These are phyloP conservation scores for Melanogrammus aeglefinus DNA, from an alignment of 2,797 vertebrate genomes.

Conservation along the genomic window DNA sequence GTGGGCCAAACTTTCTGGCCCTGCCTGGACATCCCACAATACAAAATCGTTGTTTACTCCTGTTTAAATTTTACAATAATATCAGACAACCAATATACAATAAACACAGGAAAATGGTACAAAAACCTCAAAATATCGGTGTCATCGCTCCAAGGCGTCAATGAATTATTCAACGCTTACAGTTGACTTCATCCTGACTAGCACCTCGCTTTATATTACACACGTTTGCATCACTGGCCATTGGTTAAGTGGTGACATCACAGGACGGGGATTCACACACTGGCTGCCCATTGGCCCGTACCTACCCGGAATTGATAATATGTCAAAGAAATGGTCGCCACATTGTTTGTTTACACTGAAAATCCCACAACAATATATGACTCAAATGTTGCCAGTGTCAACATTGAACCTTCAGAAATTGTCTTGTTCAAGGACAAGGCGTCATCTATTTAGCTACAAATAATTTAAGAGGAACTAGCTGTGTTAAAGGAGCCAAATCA, in stretches of 20 bases:
- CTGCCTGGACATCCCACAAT: neutral
- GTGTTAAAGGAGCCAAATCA: too few species aligned
- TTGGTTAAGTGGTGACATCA: constrained; percentile 23
- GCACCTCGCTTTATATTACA: constrained; percentile 26
- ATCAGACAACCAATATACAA: neutral
- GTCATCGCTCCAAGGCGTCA: neutral
- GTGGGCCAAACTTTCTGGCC: neutral
- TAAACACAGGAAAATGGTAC: neutral
- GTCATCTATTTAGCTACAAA: too few species aligned
- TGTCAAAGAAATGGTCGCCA: neutral
- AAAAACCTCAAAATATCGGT: neutral
- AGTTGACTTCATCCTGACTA: neutral
- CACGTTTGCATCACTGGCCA: constrained; percentile 45
- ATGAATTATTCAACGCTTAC: neutral
- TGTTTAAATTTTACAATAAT: neutral
- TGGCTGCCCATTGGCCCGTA: neutral
- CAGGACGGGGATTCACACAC: constrained; percentile 22
- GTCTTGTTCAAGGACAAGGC: too few species aligned
- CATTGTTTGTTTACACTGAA: too few species aligned
- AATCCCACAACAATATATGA: too few species aligned
- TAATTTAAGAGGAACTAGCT: too few species aligned
- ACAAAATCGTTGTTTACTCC: neutral
- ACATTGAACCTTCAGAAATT: too few species aligned
- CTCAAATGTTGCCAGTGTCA: too few species aligned
- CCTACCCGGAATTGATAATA: constrained; percentile 9